phyloP scores from a whole-genome alignment of 2,888 invertebrate genomes.

The Suillia variegata region DNA sequence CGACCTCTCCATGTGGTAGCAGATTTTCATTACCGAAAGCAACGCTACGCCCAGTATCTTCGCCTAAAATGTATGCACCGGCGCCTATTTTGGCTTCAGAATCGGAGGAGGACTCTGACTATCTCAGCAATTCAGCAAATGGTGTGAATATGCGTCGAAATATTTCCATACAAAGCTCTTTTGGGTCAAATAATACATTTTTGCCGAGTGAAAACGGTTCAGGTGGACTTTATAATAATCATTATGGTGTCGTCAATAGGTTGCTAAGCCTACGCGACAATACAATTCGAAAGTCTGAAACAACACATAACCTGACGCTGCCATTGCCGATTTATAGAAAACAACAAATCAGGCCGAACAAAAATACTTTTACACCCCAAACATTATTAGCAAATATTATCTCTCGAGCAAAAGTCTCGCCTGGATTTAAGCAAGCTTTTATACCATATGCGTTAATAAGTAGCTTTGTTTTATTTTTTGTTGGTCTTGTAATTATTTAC shows the following conservation, averaged over 20 bases:
- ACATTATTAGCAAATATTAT: no score
- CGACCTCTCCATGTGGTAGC: conserved; percentile 23
- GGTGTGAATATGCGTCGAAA: conserved; percentile 31
- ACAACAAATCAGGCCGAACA: no score
- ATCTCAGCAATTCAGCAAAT: conserved; percentile 31
- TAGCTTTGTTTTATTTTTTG: conserved; percentile 69
- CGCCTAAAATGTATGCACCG: conserved; percentile 51
- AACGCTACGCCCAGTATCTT: conserved; percentile 20
- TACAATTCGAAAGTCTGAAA: conserved; percentile 38
- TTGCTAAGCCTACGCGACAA: conserved; percentile 46
- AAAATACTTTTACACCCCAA: conserved; percentile 24
- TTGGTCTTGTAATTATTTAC: conserved; percentile 71
- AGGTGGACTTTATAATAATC: conserved; percentile 28
- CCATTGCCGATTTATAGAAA: conserved; percentile 27
- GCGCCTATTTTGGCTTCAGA: conserved; percentile 50
- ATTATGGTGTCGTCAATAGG: conserved; percentile 41
- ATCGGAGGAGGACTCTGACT: conserved; percentile 43
- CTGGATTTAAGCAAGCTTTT: conserved; percentile 55
- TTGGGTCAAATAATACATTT: no score
- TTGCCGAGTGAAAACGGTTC: no score
- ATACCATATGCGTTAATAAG: conserved; percentile 70
- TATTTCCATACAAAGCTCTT: not conserved
- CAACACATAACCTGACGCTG: no score
- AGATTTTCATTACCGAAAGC: conserved; percentile 17
- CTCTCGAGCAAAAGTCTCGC: conserved; percentile 29